phyloP scores from a whole-genome alignment of 2,888 invertebrate species.

The Slavum lentiscoides region DNA sequence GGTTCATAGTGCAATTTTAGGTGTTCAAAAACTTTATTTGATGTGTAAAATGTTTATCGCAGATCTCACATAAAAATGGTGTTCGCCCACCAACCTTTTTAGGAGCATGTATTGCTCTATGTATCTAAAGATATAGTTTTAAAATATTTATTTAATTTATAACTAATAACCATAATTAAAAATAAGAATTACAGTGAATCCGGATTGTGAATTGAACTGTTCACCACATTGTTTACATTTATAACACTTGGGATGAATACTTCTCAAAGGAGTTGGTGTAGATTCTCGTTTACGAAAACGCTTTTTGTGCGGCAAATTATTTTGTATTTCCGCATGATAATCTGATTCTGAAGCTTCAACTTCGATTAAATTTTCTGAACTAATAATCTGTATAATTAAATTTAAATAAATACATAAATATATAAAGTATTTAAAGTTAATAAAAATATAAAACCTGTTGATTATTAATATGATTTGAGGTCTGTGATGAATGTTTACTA shows the following conservation, averaged over 20 bases:
- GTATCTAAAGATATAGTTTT: constrained; percentile 46
- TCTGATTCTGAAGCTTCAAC: constrained; percentile 46
- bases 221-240: constrained; percentile 63
- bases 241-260: constrained; percentile 58
- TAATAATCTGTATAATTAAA: constrained; percentile 31
- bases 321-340: constrained; percentile 56
- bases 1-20: constrained; percentile 78
- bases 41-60: constrained; percentile 73
- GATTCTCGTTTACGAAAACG: constrained; percentile 69
- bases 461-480: constrained; percentile 45
- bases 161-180: constrained; percentile 55
- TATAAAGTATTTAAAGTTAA: background rate
- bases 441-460: constrained; percentile 32
- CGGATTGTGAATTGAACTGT: constrained; percentile 60
- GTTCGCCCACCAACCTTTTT: constrained; percentile 44
- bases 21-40: constrained; percentile 83
- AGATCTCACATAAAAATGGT: constrained; percentile 75
- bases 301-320: constrained; percentile 81
- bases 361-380: constrained; percentile 43
- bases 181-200: constrained; percentile 55
- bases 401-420: constrained; percentile 13
- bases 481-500: constrained; percentile 42
- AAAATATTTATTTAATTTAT: background rate
- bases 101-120: constrained; percentile 51
- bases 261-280: constrained; percentile 56